Conservation (phyloP, 2,797 vertebrate species). For the Chloroceryle amazona region DNA sequence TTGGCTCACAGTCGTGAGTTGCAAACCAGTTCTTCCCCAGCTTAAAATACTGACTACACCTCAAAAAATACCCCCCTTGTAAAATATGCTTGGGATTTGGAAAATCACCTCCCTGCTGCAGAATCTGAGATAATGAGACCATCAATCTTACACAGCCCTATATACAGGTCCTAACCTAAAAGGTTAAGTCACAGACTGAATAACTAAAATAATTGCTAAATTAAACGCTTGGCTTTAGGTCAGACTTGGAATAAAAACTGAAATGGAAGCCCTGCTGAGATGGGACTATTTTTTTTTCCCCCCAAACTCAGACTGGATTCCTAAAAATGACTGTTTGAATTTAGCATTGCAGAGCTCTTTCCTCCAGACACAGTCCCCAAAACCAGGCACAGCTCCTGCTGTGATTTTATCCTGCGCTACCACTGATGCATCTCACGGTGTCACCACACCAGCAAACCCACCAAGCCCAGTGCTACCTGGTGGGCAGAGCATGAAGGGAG, state of each 20-base stretch:
- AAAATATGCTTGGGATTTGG: not conserved
- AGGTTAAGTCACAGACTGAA: not conserved
- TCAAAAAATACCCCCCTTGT: not conserved
- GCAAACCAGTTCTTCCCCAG: not conserved
- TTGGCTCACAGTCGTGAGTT: not conserved
- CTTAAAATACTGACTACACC: conserved; percentile 23
- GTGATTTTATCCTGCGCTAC: not conserved
- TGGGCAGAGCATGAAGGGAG: not conserved
- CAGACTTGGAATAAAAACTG: not conserved
- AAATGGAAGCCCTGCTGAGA: not conserved
- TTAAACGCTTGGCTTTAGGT: not conserved
- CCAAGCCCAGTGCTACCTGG: not conserved
- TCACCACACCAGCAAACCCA: not conserved
- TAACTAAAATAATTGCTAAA: not conserved
- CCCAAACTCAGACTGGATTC: not conserved
- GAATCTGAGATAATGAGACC: not conserved
- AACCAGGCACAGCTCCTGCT: not conserved
- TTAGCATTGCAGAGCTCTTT: not conserved
- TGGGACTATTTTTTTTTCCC: not conserved
- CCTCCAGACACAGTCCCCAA: not conserved
- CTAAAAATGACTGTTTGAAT: not conserved
- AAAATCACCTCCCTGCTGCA: not conserved
- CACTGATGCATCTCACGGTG: not conserved
- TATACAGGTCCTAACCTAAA: not conserved
- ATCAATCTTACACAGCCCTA: not conserved